Base-by-base conservation (phyloP, 2,888 invertebrate species). In the Anodontia alba region DNA sequence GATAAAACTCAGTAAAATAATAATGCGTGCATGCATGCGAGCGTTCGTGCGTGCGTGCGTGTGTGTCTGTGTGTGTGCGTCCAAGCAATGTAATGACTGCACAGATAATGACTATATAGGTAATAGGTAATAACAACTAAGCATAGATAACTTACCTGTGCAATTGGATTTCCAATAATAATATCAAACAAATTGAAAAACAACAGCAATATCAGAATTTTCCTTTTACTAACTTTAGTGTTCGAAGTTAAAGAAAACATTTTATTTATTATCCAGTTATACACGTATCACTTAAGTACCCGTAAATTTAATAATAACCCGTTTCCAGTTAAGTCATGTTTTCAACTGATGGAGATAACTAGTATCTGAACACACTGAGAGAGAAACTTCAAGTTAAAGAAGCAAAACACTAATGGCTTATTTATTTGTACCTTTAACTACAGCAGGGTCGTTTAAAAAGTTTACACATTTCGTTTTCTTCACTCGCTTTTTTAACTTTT, bases 121-220 rank as follows among this genome's bases (percentile, higher is more conserved):
- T n/a, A n/a, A n/a, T n/a, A n/a, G n/a, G n/a, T n/a, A n/a, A n/a
- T n/a, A n/a, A n/a, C n/a, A n/a, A n/a, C n/a, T n/a, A n/a, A n/a
- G n/a, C n/a, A n/a, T n/a, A n/a, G n/a, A n/a, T 46, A 12, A 8
- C 54, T 62, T 62, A 62, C 62, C 62, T 62, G 17, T 33, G 62
- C 29, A 17, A 62, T 33, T 12, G 62, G 62, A 20, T 62, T 62
- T 62, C 62, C 62, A 62, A 33, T 26, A 20, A 62, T 33, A 2
- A 62, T n/a, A 20, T 62, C 3, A 20, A 62, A 12, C 33, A 62
- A 33, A 33, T 62, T 62, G 8, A 62, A 29, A 17, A 33, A 62
- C 5, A 7, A 33, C 33, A 62, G 29, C 31, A 10, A 62, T 33
- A 33, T 31, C 20, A 62, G 15, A 12, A 62, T 62, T 33, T 33